Base-by-base conservation (phyloP, 1,140 invertebrate genomes). In the Neocloeon triangulifer region DNA sequence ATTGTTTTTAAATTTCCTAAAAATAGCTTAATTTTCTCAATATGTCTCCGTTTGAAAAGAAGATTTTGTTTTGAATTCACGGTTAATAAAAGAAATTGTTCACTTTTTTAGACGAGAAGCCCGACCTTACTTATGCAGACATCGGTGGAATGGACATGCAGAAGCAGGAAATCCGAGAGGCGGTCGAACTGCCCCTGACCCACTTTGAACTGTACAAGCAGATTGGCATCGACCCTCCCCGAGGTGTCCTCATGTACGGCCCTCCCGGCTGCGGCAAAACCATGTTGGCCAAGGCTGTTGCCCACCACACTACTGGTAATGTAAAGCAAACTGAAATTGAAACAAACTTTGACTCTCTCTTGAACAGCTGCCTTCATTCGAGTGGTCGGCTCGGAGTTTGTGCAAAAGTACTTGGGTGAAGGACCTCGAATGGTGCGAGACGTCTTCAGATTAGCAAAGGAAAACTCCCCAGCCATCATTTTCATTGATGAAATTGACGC, bases 61-160 rank as follows among this genome's bases (percentile, higher is more conserved):
- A n/a, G n/a, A n/a, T n/a, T n/a, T n/a, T n/a, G n/a, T n/a, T n/a
- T n/a, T n/a, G n/a, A n/a, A n/a, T n/a, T n/a, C n/a, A n/a, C n/a
- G n/a, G n/a, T n/a, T n/a, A n/a, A n/a, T n/a, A n/a, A n/a, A n/a
- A n/a, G n/a, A n/a, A n/a, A n/a, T n/a, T n/a, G n/a, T n/a, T n/a
- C n/a, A n/a, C n/a, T n/a, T 40, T 40, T 37, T 51, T 25, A 69
- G 92, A 98, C 69, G 92, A 99, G 55, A 98, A 97, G 47, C 94
- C 94, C 3, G 89, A 98, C 59, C 86, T 98, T 10, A 68, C 72
- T 28, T 99, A 99, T 51, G 71, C 78, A 15, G 94, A 98, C 47
- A 98, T 99, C 55, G 95, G 95, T 55, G 95, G 95, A 25, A 86
- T 98, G 75, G 92, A 99, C 50, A 95, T 96, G 64, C 94, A 98